Evolutionary conservation across 1,140 invertebrate genomes (phyloP).

Genomic region (Drosophila sproati): DNA sequence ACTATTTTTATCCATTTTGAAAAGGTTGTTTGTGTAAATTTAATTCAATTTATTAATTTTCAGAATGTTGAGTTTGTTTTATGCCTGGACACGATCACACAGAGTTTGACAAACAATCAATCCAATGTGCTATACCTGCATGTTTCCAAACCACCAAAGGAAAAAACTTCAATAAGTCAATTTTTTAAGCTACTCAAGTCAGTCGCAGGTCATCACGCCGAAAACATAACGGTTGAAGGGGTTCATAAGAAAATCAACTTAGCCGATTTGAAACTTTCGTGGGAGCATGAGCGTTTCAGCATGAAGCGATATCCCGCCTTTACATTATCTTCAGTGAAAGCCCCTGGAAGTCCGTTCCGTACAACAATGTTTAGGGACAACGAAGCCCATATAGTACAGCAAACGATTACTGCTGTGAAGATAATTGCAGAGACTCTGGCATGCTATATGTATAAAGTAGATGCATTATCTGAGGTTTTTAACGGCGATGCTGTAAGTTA

Average conservation of each 20-base stretch:
- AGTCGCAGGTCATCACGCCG: slow-evolving; percentile 84
- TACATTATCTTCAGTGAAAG: slow-evolving; percentile 93
- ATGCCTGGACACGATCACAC: slow-evolving; percentile 94
- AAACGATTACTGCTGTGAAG: slow-evolving; percentile 87
- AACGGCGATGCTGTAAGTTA: slow-evolving; percentile 67
- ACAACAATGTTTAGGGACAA: slow-evolving; percentile 87
- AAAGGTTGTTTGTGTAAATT: too few species aligned
- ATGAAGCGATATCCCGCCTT: slow-evolving; percentile 95
- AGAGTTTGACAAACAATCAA: slow-evolving; percentile 84
- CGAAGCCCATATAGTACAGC: slow-evolving; percentile 50
- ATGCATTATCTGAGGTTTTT: slow-evolving; percentile 62
- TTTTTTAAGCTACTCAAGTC: slow-evolving; percentile 90
- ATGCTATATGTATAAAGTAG: slow-evolving; percentile 93
- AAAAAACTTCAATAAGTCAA: slow-evolving; percentile 90
- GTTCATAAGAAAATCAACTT: slow-evolving; percentile 99
- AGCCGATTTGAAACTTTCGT: slow-evolving; percentile 95
- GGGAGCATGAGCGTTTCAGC: slow-evolving; percentile 99
- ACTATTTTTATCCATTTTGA: too few species aligned
- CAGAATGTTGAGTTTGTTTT: slow-evolving; percentile 95
- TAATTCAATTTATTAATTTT: slow-evolving; percentile 64
- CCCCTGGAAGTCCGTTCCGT: slow-evolving; percentile 86
- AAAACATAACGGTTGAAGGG: slow-evolving; percentile 89
- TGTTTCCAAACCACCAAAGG: slow-evolving; percentile 97
- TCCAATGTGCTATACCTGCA: slow-evolving; percentile 91
- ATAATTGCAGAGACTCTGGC: slow-evolving; percentile 93